Conservation (phyloP, 2,888 invertebrate species). For the Chromoteleia sp. region DNA sequence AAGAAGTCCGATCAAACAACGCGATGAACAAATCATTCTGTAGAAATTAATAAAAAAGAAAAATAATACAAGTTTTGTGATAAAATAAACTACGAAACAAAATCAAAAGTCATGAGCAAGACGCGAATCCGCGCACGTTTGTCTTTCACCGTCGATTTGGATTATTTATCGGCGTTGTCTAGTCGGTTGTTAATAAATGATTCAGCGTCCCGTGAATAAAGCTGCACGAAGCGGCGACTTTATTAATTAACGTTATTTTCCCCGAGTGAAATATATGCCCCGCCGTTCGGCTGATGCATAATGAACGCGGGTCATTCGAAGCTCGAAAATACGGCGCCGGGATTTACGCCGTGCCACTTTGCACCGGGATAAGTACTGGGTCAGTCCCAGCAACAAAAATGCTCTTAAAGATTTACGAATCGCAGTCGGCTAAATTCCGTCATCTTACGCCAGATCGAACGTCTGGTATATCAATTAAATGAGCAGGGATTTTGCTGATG, state of each 20-base stretch:
- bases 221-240: slow-evolving; percentile 22
- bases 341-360: slow-evolving; percentile 35
- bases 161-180: slow-evolving; percentile 49
- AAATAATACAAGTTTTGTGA: no score
- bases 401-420: slow-evolving; percentile 51
- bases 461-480: slow-evolving; percentile 58
- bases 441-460: slow-evolving; percentile 64
- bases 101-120: not conserved
- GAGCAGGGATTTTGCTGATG: not conserved
- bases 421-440: slow-evolving; percentile 68
- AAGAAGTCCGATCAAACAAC: no score
- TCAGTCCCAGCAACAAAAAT: slow-evolving; percentile 38
- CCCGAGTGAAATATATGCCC: slow-evolving; percentile 1
- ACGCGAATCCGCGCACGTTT: not conserved
- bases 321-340: slow-evolving; percentile 35
- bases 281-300: slow-evolving; percentile 41
- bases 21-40: no score
- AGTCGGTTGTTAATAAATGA: slow-evolving; percentile 52
- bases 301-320: slow-evolving; percentile 43
- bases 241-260: slow-evolving; percentile 55
- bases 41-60: no score
- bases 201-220: slow-evolving; percentile 23
- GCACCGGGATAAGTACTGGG: slow-evolving; percentile 43
- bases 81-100: not conserved
- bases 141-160: slow-evolving; percentile 5